Conservation (phyloP, 2,888 invertebrate genomes). For the Oligia latruncula region DNA sequence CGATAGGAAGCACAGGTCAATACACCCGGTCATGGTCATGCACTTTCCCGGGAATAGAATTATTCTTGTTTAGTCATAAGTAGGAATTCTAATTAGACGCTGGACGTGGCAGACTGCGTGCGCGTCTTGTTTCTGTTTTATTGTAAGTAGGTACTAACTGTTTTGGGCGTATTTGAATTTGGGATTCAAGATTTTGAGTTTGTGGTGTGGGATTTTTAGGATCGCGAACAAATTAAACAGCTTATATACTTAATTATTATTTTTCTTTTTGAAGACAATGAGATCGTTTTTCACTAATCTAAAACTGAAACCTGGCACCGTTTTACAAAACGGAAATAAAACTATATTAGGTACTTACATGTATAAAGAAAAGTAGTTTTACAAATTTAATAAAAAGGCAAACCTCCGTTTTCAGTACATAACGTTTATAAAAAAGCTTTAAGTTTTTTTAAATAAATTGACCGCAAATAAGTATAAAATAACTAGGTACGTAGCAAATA, state of each 20-base stretch:
- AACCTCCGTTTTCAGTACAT: background rate
- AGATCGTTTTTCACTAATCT: too few relatives aligned
- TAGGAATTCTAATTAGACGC: slow-evolving; percentile 81
- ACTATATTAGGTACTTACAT: background rate
- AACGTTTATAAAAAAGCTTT: background rate
- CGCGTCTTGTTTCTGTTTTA: slow-evolving; percentile 57
- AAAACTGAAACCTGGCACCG: background rate
- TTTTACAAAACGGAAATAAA: background rate
- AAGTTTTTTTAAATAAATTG: background rate
- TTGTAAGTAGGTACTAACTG: slow-evolving; percentile 35
- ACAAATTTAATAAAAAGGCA: background rate
- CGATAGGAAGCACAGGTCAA: slow-evolving; percentile 84
- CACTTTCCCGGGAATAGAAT: slow-evolving; percentile 86
- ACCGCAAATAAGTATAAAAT: background rate
- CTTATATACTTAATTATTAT: too few relatives aligned
- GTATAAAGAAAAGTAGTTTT: background rate
- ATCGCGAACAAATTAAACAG: too few relatives aligned
- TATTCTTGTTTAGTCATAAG: slow-evolving; percentile 82
- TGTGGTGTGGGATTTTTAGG: background rate
- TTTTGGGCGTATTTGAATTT: slow-evolving; percentile 33
- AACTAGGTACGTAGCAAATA: background rate
- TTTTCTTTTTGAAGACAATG: too few relatives aligned
- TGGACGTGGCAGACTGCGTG: slow-evolving; percentile 56
- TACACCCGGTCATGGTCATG: slow-evolving; percentile 87
- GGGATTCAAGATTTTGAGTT: background rate